Percentiles rank a stretch among this genome's conserved stretches.
phyloP scores from a whole-genome alignment of 2,113 vertebrate genomes.

The Hucho hucho region DNA sequence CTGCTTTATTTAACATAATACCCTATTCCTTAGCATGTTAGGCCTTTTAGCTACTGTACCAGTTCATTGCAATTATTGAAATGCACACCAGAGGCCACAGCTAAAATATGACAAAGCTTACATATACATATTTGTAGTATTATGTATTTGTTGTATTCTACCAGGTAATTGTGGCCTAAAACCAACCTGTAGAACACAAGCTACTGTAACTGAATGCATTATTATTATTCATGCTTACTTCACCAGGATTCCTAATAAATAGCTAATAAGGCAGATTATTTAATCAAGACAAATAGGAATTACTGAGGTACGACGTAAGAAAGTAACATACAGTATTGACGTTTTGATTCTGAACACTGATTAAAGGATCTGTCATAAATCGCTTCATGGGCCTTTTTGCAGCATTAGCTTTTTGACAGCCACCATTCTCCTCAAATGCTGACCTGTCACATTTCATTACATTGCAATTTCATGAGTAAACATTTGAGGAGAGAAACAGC shows the following conservation, averaged over 20 bases:
- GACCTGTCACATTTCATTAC: slow-evolving; percentile 69
- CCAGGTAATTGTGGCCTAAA: too few relatives aligned
- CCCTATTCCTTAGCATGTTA: neutral
- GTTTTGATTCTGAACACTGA: slow-evolving; percentile 37
- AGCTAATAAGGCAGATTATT: neutral
- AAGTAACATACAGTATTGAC: slow-evolving; percentile 14
- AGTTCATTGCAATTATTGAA: neutral
- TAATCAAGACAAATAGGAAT: neutral
- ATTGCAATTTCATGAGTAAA: slow-evolving; percentile 66
- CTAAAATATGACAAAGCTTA: neutral
- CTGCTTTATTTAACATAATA: neutral
- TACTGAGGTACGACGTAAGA: neutral
- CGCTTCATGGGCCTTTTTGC: slow-evolving; percentile 56
- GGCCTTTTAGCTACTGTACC: neutral
- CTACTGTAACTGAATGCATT: too few relatives aligned
- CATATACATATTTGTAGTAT: neutral
- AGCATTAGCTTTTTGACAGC: slow-evolving; percentile 64
- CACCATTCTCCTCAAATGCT: slow-evolving; percentile 55
- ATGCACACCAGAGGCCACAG: neutral
- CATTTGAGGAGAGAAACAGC: slow-evolving; percentile 59
- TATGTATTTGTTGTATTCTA: too few relatives aligned
- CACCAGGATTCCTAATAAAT: too few relatives aligned
- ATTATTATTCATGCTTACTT: too few relatives aligned
- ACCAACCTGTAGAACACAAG: too few relatives aligned
- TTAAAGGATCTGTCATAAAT: slow-evolving; percentile 58